These are phyloP conservation scores for Melieria omissa DNA, from an alignment of 2,888 invertebrate species.

Conservation along the genomic window DNA sequence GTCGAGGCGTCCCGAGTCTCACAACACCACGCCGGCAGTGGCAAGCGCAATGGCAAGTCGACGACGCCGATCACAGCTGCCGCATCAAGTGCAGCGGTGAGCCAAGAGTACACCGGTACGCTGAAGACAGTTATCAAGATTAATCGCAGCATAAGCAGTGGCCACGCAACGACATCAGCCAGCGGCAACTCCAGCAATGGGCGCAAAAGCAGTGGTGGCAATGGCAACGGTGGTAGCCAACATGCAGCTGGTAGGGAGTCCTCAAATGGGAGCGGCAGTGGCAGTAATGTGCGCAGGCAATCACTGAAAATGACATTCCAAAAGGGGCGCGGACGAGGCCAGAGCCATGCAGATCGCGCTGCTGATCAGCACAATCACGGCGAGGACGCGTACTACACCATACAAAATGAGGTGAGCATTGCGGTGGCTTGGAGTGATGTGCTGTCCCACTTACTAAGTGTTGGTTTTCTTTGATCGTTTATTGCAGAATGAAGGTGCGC, in stretches of 20 bases:
- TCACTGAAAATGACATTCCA: conserved; percentile 84
- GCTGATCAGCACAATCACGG: conserved; percentile 56
- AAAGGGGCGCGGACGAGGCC: conserved; percentile 73
- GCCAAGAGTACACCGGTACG: conserved; percentile 78
- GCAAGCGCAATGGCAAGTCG: conserved; percentile 46
- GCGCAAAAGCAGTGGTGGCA: conserved; percentile 42
- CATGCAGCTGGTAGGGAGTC: conserved; percentile 23
- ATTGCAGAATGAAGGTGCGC: conserved; percentile 69
- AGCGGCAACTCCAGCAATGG: conserved; percentile 48
- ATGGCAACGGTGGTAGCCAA: conserved; percentile 41
- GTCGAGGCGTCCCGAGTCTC: conserved; percentile 42
- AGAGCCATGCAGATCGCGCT: conserved; percentile 63
- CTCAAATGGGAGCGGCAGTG: conserved; percentile 45
- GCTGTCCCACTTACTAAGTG: not conserved
- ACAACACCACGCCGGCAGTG: conserved; percentile 23
- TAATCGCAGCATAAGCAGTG: conserved; percentile 67
- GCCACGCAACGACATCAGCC: conserved; percentile 43
- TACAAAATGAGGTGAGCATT: conserved; percentile 74
- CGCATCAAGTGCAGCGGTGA: conserved; percentile 46
- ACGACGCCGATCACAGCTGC: conserved; percentile 31
- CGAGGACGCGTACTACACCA: conserved; percentile 74
- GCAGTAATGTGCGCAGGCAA: conserved; percentile 65
- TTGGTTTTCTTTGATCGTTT: conserved; percentile 40
- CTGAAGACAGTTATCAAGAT: conserved; percentile 86
- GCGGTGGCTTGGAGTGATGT: not conserved